Evolutionary conservation across 2,888 invertebrate genomes (phyloP), one percentile per base, ranked within the genome.

Genomic region (Drosophila multiciliata): DNA sequence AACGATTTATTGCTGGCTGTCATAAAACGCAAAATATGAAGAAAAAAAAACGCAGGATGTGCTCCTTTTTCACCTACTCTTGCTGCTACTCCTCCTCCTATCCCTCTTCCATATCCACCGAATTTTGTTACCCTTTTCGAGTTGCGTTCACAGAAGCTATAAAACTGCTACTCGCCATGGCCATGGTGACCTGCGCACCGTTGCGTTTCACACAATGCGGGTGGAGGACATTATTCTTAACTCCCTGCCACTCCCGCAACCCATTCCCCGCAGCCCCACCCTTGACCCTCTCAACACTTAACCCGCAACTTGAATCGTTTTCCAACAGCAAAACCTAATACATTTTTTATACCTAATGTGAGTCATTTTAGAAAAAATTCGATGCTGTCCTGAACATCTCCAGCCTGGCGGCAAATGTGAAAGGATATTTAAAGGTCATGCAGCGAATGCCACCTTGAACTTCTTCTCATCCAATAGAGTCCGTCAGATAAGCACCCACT

Each of bases 381-480:
- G 60, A 65, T 48, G 75, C 65, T 42, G 60, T 45, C 49, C n/a
- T 36, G 49, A 26, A 50, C 61, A 68, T 67, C 53, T 65, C 33
- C 61, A 38, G 53, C 60, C 74, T 40, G 58, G 29, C 32, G 67
- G 64, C 52, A 72, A 83, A 78, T 83, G 74, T 50, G 62, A 79
- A 89, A 87, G 86, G 86, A 87, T 89, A 67, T 81, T 86, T 90
- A 90, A 88, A 87, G 90, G 86, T 87, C 86, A 83, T 66, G 59
- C 54, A 66, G 49, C 48, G 66, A 48, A 32, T 64, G 71, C 82
- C 66, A 52, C 66, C 73, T 68, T 54, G 15, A 59, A 45, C 15
- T 29, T 29, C 45, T 45, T 45, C 36, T 42, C 40, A 58, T 45
- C 35, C 54, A 8, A 2, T 1, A 36, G 64, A 57, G 53, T 23